These are phyloP conservation scores for Thripadectes ignobilis DNA, from an alignment of 2,797 vertebrate genomes.

Conservation along the genomic window DNA sequence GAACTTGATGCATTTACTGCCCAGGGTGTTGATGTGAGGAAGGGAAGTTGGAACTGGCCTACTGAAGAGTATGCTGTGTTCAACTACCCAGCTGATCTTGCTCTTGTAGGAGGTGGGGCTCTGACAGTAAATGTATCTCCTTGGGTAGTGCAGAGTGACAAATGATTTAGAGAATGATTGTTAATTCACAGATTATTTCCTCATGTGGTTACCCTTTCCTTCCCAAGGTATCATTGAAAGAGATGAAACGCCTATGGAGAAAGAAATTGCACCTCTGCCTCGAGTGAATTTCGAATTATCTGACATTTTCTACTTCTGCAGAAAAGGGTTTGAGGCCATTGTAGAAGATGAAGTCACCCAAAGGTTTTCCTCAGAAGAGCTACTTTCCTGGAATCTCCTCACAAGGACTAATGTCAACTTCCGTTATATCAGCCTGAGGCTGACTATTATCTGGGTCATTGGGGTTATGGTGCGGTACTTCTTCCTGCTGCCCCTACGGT, in stretches of 20 bases:
- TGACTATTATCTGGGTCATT: slow-evolving; percentile 90
- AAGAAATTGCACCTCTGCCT: slow-evolving; percentile 84
- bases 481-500: slow-evolving; percentile 91
- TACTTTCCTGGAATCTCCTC: slow-evolving; percentile 95
- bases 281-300: slow-evolving; percentile 84
- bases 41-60: neutral
- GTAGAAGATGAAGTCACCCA: slow-evolving; percentile 95
- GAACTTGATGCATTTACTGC: neutral
- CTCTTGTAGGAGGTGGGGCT: neutral
- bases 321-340: slow-evolving; percentile 91
- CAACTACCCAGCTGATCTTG: neutral
- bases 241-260: slow-evolving; percentile 86
- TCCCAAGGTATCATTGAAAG: slow-evolving; percentile 89
- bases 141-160: neutral
- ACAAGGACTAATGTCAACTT: slow-evolving; percentile 95
- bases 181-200: neutral
- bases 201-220: neutral
- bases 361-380: slow-evolving; percentile 94
- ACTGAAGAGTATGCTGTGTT: neutral
- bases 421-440: slow-evolving; percentile 89
- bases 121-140: neutral
- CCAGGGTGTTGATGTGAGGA: neutral
- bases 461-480: slow-evolving; percentile 90
- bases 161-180: neutral
- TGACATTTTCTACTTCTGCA: slow-evolving; percentile 90